These are phyloP conservation scores for Hystrix cristata DNA, from an alignment of 2,113 vertebrate species.

Conservation along the genomic window DNA sequence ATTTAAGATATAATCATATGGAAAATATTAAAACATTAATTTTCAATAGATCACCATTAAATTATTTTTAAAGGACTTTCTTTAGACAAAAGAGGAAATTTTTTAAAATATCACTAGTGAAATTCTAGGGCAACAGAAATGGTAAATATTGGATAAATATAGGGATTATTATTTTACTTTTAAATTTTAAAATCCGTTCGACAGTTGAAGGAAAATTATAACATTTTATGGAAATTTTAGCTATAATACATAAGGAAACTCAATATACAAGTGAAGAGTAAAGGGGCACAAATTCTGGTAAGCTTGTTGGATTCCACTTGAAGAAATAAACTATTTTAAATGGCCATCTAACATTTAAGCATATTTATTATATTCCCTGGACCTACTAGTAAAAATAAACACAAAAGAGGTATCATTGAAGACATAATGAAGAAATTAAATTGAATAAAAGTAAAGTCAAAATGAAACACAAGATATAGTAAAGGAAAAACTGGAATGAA, in stretches of 20 bases:
- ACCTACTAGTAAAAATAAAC: not conserved
- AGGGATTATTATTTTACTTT: not conserved
- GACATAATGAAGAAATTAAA: not conserved
- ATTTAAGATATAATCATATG: not conserved
- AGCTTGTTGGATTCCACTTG: not conserved
- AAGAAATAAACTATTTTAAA: not conserved
- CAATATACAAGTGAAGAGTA: not conserved
- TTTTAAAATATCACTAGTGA: not conserved
- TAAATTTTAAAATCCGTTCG: not conserved
- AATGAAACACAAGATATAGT: not conserved
- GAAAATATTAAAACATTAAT: not conserved
- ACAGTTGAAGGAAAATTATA: not conserved
- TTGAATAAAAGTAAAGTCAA: not conserved
- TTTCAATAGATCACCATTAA: not conserved
- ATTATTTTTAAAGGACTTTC: not conserved
- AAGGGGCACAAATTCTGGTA: not conserved
- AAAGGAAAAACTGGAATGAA: not conserved
- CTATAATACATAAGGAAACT: not conserved
- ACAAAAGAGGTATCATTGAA: not conserved
- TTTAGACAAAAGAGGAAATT: not conserved
- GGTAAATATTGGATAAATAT: not conserved
- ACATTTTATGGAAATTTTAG: not conserved
- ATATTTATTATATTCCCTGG: not conserved
- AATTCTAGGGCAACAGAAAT: not conserved
- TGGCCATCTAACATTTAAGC: not conserved